phyloP scores from a whole-genome alignment of 2,113 vertebrate species.

The Collichthys lucidus region DNA sequence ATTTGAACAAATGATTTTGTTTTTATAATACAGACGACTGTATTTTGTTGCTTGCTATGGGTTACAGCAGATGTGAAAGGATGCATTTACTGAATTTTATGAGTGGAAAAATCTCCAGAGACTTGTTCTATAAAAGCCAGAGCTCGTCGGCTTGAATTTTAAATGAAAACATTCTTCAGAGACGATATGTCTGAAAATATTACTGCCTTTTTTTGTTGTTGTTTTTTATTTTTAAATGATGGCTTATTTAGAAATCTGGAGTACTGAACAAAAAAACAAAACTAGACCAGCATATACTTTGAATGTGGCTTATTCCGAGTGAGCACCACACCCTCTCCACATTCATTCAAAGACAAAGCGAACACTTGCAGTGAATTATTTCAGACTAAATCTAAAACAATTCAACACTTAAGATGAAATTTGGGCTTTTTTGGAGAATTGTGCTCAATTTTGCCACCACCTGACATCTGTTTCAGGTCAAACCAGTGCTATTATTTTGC shows the following conservation, averaged over 20 bases:
- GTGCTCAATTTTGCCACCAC: not conserved
- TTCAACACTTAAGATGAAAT: not conserved
- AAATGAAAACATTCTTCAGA: not conserved
- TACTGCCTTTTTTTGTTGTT: too few species aligned
- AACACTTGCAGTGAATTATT: not conserved
- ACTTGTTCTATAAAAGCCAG: not conserved
- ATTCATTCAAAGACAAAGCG: not conserved
- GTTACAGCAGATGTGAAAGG: not conserved
- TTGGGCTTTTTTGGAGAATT: not conserved
- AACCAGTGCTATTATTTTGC: not conserved
- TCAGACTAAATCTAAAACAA: not conserved
- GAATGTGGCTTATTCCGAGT: not conserved
- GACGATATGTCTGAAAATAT: not conserved
- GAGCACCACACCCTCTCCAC: not conserved
- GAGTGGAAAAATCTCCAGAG: not conserved
- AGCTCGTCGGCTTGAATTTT: not conserved
- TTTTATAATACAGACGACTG: not conserved
- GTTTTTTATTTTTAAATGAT: not conserved
- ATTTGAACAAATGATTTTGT: not conserved
- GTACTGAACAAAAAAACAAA: not conserved
- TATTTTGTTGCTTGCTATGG: constrained; percentile 27
- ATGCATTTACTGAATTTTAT: not conserved
- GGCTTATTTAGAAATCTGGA: not conserved
- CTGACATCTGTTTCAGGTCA: not conserved
- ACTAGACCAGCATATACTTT: not conserved